phyloP scores from a whole-genome alignment of 2,888 invertebrate species.

The Spicauda simplicius region DNA sequence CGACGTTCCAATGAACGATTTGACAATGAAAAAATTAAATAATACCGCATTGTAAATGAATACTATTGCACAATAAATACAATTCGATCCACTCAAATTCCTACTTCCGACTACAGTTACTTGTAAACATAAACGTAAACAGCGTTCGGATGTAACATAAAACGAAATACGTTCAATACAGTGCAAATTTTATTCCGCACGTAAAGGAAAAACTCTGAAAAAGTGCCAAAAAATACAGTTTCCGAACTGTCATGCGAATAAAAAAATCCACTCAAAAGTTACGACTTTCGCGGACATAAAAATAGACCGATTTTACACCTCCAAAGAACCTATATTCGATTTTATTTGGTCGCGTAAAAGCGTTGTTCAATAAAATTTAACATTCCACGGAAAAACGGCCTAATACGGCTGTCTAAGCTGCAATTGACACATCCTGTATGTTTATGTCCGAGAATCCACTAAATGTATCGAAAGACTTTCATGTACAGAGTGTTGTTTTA shows the following conservation, averaged over 20 bases:
- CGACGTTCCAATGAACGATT: background rate
- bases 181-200: slow-evolving; percentile 24
- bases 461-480: slow-evolving; percentile 1
- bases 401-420: slow-evolving; percentile 49
- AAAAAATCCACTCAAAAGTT: slow-evolving; percentile 72
- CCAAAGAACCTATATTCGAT: slow-evolving; percentile 65
- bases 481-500: background rate
- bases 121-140: background rate
- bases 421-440: slow-evolving; percentile 23
- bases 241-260: slow-evolving; percentile 70
- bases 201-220: slow-evolving; percentile 29
- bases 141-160: slow-evolving; percentile 9
- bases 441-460: slow-evolving; percentile 14
- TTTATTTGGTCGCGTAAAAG: slow-evolving; percentile 74
- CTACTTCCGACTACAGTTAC: background rate
- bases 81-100: background rate
- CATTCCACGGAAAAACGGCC: slow-evolving; percentile 57
- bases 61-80: background rate
- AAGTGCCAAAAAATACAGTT: slow-evolving; percentile 54
- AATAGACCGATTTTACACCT: slow-evolving; percentile 79
- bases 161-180: slow-evolving; percentile 27
- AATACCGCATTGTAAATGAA: slow-evolving; percentile 1
- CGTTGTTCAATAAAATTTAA: slow-evolving; percentile 76
- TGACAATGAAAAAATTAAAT: background rate
- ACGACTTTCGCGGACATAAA: slow-evolving; percentile 71